Base-by-base conservation (phyloP, 2,888 invertebrate species). In the Xanthia togata region DNA sequence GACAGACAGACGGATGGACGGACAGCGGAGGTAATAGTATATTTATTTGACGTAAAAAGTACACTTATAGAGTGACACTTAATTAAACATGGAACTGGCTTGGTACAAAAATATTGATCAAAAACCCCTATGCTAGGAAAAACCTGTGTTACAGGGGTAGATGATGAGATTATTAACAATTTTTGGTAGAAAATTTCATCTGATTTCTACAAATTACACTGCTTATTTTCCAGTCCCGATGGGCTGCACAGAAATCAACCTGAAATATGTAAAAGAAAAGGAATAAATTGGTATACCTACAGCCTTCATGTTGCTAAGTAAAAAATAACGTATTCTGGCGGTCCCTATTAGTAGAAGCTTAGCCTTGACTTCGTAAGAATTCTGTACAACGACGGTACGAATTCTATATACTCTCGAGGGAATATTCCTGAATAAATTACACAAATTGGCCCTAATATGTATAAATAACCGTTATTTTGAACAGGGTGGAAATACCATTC, bases 381-480 rank as follows among this genome's bases (percentile, higher is more conserved):
- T 67, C 65, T 17, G 60, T 67, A 41, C 76, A 67, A 59, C 50
- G 31, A 59, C 50, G 31, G 41, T 38, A 78, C 44, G 38, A 41
- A 62, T 62, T 79, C 81, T 81, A 50, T 67, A 67, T 67, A 31
- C 20, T 47, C 82, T 31, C 76, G 14, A 20, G 76, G 82, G 79
- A 68, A 82, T 59, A 47, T 59, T 77, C 64, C 83, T 55, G 20
- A 70, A 78, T 38, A 62, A 70, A 78, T 78, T 69, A 69, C 47
- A 77, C 35, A 82, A 79, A 82, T 82, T 82, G 77, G 44, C n/a
- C 35, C 23, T 38, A 76, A 76, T 59, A 76, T 50, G 65, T 81
- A 47, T 65, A 62, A 62, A 62, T 65, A 73, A 47, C 65, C 20
- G 14, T 47, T 73, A 65, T 60, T 60, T 47, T 31, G 26, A 31